phyloP scores from a whole-genome alignment of 2,113 vertebrate genomes.

The Falcunculus frontatus region DNA sequence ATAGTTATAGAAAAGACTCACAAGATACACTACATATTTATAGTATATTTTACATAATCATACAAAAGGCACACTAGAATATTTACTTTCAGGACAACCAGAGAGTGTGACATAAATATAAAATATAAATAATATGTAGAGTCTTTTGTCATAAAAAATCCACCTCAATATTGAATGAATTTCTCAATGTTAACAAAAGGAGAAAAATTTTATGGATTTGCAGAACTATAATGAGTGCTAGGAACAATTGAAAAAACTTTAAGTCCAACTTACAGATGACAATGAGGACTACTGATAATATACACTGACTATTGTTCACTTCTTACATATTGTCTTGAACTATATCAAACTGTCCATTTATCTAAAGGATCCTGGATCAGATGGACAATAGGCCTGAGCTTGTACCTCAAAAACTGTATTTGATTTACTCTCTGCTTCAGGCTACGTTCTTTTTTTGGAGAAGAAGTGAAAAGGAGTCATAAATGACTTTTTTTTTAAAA shows the following conservation, averaged over 20 bases:
- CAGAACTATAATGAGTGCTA: not conserved
- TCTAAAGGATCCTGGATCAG: not conserved
- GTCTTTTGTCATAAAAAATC: not conserved
- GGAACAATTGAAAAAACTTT: not conserved
- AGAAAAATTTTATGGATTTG: not conserved
- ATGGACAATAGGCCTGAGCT: not conserved
- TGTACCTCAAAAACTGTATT: not conserved
- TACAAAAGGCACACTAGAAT: not conserved
- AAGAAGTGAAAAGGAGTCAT: not conserved
- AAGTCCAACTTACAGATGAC: not conserved
- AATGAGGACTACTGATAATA: not conserved
- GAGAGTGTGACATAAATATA: not conserved
- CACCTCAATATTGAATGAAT: not conserved
- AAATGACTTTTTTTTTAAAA: not conserved
- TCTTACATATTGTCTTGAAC: not conserved
- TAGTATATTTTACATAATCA: not conserved
- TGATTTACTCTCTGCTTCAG: not conserved
- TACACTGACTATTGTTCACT: not conserved
- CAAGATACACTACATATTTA: not conserved
- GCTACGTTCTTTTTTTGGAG: not conserved
- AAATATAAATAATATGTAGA: not conserved
- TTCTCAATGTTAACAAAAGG: not conserved
- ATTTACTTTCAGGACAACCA: not conserved
- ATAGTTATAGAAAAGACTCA: not conserved
- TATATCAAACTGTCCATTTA: not conserved